Evolutionary conservation across 2,888 invertebrate species (phyloP), one percentile per base, ranked within the genome.

Genomic region (Zygothrica quintamaculata): DNA sequence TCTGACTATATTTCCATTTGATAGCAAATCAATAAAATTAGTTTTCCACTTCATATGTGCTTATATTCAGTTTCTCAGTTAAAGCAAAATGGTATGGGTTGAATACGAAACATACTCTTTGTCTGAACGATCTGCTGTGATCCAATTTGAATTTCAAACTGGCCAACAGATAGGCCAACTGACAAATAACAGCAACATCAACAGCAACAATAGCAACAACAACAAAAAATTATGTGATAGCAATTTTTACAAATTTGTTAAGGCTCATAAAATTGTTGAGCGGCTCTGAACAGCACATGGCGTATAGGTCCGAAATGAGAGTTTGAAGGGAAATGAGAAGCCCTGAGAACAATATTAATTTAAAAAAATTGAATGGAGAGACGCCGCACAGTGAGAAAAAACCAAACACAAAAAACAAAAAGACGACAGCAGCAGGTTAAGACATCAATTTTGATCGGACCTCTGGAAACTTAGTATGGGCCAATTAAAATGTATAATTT

Each of bases 221-320:
- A 48, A 58, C 46, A 44, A 34, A 42, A 29, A 29, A 51, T 16
- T 47, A 57, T 43, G 60, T 53, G 62, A 56, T 52, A 64, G 65
- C 79, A 87, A 87, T 82, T 82, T 81, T 79, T 85, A 70, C 79
- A 62, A 87, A 82, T 87, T 82, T 68, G 85, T 82, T 79, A 66
- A 57, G 82, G 77, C 87, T 62, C 79, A 82, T 82, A 82, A 82
- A 80, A 87, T 66, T 74, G 73, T 73, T 67, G 80, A 74, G 67
- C 65, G 69, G 34, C 52, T 42, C 16, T 40, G 29, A 33, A 60
- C 55, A 80, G 84, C 78, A 78, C 85, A 84, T 84, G 77, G 72
- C 78, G 75, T 39, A 50, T 40, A 2, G 18, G 18, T 5, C 18
- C 18, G 18, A 51, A 12, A 12, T 36, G 36, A 3, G 13, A 36